These are phyloP conservation scores for Brachyopa scutellaris DNA, from an alignment of 2,888 invertebrate species.

Conservation along the genomic window DNA sequence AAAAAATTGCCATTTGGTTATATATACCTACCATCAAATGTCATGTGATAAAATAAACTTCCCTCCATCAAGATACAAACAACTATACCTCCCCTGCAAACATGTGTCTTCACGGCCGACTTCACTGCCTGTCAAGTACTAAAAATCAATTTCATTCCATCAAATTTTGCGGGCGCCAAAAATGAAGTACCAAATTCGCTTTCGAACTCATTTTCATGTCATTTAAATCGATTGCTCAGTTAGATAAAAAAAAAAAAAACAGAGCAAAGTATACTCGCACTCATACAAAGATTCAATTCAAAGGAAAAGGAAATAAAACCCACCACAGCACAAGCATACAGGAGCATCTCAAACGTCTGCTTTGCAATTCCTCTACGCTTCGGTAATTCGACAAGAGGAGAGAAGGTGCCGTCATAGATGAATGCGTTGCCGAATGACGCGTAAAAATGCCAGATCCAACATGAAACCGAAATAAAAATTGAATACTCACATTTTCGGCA, in stretches of 20 bases:
- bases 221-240: constrained; percentile 48
- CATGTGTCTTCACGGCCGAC: not conserved
- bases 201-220: constrained; percentile 42
- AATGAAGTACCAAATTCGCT: constrained; percentile 41
- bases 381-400: not conserved
- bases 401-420: constrained; percentile 35
- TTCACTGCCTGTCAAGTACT: constrained; percentile 15
- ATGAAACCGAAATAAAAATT: constrained; percentile 56
- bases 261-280: not conserved
- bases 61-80: not conserved
- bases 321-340: not conserved
- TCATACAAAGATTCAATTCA: constrained; percentile 1
- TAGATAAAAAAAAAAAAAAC: constrained; percentile 17
- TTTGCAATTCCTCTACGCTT: not conserved
- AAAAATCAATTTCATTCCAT: constrained; percentile 54
- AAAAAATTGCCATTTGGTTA: constrained; percentile 11
- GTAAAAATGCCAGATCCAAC: constrained; percentile 61
- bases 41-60: constrained; percentile 25
- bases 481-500: constrained; percentile 56
- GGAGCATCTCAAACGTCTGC: not conserved
- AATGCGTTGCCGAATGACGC: constrained; percentile 54
- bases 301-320: constrained; percentile 18
- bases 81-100: no score
- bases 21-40: constrained; percentile 13
- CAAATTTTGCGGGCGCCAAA: constrained; percentile 33